These are phyloP conservation scores for Chlorodrepanis virens DNA, from an alignment of 2,113 vertebrate species.

Conservation along the genomic window DNA sequence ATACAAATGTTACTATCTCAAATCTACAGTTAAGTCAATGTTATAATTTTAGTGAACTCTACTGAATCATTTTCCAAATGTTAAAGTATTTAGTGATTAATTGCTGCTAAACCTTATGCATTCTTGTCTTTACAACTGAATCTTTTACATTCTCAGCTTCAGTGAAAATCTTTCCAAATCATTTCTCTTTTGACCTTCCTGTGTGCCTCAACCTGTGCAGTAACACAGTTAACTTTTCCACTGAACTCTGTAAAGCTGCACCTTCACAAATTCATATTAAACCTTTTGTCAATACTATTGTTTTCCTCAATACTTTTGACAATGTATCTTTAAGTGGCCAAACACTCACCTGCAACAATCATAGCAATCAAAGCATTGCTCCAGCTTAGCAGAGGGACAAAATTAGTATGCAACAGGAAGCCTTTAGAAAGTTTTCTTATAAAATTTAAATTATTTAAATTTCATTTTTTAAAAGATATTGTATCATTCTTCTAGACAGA, in stretches of 20 bases:
- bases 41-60: not conserved
- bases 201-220: not conserved
- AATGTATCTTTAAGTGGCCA: not conserved
- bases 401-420: not conserved
- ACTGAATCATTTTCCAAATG: not conserved
- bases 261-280: not conserved
- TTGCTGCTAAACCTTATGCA: not conserved
- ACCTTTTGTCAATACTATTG: not conserved
- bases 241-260: not conserved
- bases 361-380: not conserved
- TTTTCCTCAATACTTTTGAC: not conserved
- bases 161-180: not conserved
- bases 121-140: not conserved
- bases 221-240: not conserved
- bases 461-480: not conserved
- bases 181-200: not conserved
- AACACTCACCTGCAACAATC: fast-evolving
- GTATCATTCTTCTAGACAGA: not conserved
- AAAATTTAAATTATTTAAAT: not conserved
- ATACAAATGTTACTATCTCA: not conserved
- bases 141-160: not conserved
- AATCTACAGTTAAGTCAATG: not conserved
- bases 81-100: not conserved
- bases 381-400: not conserved
- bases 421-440: not conserved